Base-by-base conservation (phyloP, 1,140 invertebrate species). In the Listronotus oregonensis region DNA sequence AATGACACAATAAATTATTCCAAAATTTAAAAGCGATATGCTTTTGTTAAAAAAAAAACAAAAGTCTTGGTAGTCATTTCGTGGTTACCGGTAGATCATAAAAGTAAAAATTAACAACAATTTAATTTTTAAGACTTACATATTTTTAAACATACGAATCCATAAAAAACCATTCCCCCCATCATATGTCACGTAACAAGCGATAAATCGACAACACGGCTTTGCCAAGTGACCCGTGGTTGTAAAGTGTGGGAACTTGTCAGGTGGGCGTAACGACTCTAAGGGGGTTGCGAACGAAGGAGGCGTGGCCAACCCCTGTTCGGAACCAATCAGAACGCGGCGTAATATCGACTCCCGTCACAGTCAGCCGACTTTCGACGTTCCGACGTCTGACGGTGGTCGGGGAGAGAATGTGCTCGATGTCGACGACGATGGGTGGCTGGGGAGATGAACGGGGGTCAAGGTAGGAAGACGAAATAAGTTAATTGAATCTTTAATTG, bases 401-500 rank as follows among this genome's bases (percentile, higher is more conserved):
- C 21, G 32, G 47, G 14, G 42, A 47, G 51, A 46, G 51, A 64
- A 34, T 54, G 43, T 64, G 62, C 62, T 43, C 50, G 51, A 52
- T 51, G 49, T 5, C 42, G 14, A 8, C 4, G 44, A 11, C 6
- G 31, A 42, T 31, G 44, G 51, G 21, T 12, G 15, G 12, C 27
- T n/a, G 31, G 49, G 49, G 60, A 9, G 27, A n/a, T 15, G 32
- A 34, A 9, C 21, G 64, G 31, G 54, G 32, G 34, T 47, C 32
- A 55, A 60, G 56, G 52, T 42, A 39, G 63, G 10, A 58, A 65
- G 55, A 46, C 49, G 27, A 43, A 55, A 66, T 60, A 66, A 66
- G 64, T 66, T 66, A 66, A 66, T 66, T 66, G 64, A 66, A 66
- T 66, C 64, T 66, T 60, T 66, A 66, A 66, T 66, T 66, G 57